A percentile compares a stretch with the other conserved stretches of the same genome.
Conservation (phyloP, 2,888 invertebrate species). For the Nomada flava region DNA sequence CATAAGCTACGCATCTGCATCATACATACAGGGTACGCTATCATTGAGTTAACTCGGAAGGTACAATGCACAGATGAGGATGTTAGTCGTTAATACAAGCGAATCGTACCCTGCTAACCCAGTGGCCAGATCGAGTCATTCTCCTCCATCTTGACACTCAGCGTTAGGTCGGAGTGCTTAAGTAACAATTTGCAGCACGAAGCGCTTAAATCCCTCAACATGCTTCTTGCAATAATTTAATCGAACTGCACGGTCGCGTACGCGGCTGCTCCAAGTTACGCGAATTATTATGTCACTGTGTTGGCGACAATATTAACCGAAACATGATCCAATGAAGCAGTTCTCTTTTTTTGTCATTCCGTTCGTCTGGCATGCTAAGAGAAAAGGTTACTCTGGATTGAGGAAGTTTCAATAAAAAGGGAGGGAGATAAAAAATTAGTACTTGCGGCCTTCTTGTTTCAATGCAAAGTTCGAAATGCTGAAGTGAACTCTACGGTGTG, state of each 20-base stretch:
- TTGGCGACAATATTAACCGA: constrained; percentile 24
- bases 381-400: constrained; percentile 34
- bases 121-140: constrained; percentile 74
- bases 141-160: constrained; percentile 72
- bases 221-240: constrained; percentile 53
- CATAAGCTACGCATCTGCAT: constrained; percentile 62
- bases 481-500: background rate
- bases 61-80: constrained; percentile 79
- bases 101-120: constrained; percentile 81
- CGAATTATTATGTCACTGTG: constrained; percentile 33
- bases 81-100: constrained; percentile 81
- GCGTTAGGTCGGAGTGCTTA: constrained; percentile 59
- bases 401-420: constrained; percentile 39
- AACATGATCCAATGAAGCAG: constrained; percentile 40
- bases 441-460: background rate
- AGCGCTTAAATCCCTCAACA: constrained; percentile 50
- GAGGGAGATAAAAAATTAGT: background rate
- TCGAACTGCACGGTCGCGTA: constrained; percentile 46
- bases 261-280: constrained; percentile 24
- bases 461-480: background rate
- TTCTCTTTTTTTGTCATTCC: background rate
- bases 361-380: background rate
- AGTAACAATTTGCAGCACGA: constrained; percentile 62
- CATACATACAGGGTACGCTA: constrained; percentile 58
- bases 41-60: constrained; percentile 76